Evolutionary conservation across 2,888 invertebrate genomes (phyloP), one percentile per base, ranked within the genome.

Genomic region (Crematogaster levior): DNA sequence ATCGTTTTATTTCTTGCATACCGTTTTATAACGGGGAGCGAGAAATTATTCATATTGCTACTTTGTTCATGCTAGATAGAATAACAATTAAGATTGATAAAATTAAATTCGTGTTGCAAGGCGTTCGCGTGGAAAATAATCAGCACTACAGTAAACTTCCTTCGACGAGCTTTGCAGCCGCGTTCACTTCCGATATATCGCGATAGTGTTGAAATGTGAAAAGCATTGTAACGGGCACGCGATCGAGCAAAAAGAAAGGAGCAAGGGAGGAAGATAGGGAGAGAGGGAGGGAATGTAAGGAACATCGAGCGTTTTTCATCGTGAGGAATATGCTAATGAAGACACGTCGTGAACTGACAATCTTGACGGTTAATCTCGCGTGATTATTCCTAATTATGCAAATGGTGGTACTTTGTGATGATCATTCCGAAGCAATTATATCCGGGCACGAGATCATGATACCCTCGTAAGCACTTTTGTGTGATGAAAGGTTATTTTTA

Each of bases 331-430:
- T 89, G 88, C 81, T 89, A 88, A 89, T 80, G 89, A 88, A 81
- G 81, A 84, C 79, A 84, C 85, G 89, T 79, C 83, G 83, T 61
- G 72, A 79, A 79, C 83, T 79, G 88, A 89, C 84, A 82, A 86
- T 86, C 84, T 88, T 80, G 86, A 70, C 82, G 81, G 86, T 85
- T 89, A 82, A 84, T 89, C 89, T 83, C 85, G 83, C 86, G 83
- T 84, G 83, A 86, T 89, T 85, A 87, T 90, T 86, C 79, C 86
- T 85, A 85, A 90, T 89, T 88, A 89, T 90, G 90, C 68, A 87
- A 88, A 89, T 87, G 61, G 63, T 53, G 61, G 40, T 81, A 84
- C 68, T 86, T 85, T 85, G 81, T 82, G 88, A 86, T 82, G 85
- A 86, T 89, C 85, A 79, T 74, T 81, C 34, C 60, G 56, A 61